Evolutionary conservation across 1,140 invertebrate species (phyloP).

Genomic region (Cyphomyrmex costatus): DNA sequence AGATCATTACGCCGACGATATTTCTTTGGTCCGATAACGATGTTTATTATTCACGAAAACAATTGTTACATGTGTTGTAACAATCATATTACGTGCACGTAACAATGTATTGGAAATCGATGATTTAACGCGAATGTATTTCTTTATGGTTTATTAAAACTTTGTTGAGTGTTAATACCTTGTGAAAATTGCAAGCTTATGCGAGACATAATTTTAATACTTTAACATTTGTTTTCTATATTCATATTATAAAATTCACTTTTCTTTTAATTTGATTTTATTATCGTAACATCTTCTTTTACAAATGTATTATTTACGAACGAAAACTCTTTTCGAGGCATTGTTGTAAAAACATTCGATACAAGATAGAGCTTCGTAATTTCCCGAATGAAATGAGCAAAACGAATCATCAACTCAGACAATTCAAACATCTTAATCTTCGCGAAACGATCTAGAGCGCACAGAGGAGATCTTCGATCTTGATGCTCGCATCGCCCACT

Average conservation of each 20-base stretch:
- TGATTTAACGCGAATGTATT: constrained; percentile 6
- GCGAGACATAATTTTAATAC: not conserved
- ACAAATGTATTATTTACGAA: not conserved
- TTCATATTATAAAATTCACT: not conserved
- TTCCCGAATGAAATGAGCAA: constrained; percentile 1
- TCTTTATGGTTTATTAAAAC: not conserved
- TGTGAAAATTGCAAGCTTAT: not conserved
- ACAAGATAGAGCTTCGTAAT: not conserved
- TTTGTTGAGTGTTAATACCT: not conserved
- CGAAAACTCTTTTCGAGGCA: not conserved
- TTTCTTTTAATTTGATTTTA: not conserved
- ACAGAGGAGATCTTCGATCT: constrained; percentile 45
- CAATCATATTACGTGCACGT: not conserved
- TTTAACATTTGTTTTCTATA: not conserved
- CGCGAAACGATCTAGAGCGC: constrained; percentile 33
- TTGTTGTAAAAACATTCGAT: not conserved
- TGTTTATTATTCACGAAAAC: constrained; percentile 31
- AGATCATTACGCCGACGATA: constrained; percentile 30
- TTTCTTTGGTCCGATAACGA: constrained; percentile 8
- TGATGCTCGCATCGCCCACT: constrained; percentile 26
- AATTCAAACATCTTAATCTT: constrained; percentile 43
- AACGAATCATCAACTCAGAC: constrained; percentile 19
- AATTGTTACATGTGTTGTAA: constrained; percentile 4
- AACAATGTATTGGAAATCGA: not conserved
- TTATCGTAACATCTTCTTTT: not conserved